Evolutionary conservation across 2,113 vertebrate genomes (phyloP).

Genomic region (Scartelaos histophorus): DNA sequence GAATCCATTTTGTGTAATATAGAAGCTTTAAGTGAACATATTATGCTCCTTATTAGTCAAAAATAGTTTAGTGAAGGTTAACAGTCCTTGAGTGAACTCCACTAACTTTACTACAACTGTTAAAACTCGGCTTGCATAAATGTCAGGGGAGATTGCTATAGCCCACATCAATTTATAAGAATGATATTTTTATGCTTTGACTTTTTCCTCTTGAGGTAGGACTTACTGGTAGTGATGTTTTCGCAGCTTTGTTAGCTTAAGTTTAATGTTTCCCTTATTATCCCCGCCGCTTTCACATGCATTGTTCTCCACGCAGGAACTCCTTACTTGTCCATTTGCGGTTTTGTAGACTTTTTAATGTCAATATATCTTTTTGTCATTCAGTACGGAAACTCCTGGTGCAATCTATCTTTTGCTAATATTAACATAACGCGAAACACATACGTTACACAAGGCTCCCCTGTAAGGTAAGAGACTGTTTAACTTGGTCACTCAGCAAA

Average conservation of each 20-base stretch:
- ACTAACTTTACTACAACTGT: background rate
- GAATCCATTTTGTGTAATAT: too few species aligned
- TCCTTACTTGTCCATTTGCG: conserved; percentile 27
- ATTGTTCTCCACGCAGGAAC: conserved; percentile 58
- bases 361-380: conserved; percentile 15
- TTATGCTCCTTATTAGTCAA: background rate
- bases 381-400: conserved; percentile 8
- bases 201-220: conserved; percentile 43
- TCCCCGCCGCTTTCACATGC: conserved; percentile 35
- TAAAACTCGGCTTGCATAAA: conserved; percentile 6
- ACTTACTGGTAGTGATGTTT: conserved; percentile 69
- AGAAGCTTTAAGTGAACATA: background rate
- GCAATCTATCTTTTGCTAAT: conserved; percentile 10
- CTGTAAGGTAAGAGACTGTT: conserved; percentile 5
- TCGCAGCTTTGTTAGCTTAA: conserved; percentile 68
- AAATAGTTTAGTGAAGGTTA: background rate
- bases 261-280: conserved; percentile 54
- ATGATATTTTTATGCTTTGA: conserved; percentile 30
- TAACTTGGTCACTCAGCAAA: conserved; percentile 12
- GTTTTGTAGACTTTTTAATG: conserved; percentile 12
- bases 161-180: conserved; percentile 33
- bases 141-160: background rate
- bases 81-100: background rate
- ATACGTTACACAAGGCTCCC: background rate
- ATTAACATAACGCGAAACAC: background rate